These are phyloP conservation scores for Gymnarchus niloticus DNA, from an alignment of 2,113 vertebrate species.

Conservation along the genomic window DNA sequence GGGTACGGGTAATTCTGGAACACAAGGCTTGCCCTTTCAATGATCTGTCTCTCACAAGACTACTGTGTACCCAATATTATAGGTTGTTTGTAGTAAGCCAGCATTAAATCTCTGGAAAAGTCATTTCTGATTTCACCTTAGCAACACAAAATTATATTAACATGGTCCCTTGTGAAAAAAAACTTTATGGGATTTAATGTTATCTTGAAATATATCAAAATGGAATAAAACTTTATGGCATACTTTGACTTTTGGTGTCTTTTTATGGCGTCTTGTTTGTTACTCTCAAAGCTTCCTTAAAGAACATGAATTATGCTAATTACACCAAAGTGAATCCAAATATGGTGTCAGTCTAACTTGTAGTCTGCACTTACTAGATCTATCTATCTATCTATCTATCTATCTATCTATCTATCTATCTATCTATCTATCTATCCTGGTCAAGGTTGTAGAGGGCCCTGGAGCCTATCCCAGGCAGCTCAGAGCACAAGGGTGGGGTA, in stretches of 20 bases:
- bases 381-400: too few species aligned
- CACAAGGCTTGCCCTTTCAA: not conserved
- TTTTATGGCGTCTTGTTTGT: not conserved
- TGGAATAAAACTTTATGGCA: not conserved
- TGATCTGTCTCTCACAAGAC: not conserved
- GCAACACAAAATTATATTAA: not conserved
- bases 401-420: too few species aligned
- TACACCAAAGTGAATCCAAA: not conserved
- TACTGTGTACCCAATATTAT: not conserved
- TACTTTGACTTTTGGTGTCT: not conserved
- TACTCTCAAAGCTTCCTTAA: not conserved
- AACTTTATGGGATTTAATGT: not conserved
- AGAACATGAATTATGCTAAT: not conserved
- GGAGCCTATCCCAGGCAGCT: too few species aligned
- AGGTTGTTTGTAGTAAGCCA: not conserved
- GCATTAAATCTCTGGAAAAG: conserved; percentile 1
- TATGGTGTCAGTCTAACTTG: not conserved
- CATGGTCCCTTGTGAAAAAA: not conserved
- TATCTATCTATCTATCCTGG: too few species aligned
- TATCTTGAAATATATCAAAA: not conserved
- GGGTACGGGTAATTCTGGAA: not conserved
- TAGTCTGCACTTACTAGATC: not conserved
- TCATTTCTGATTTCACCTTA: not conserved
- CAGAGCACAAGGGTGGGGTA: too few species aligned
- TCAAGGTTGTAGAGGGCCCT: too few species aligned